These are phyloP conservation scores for Neoseiulus cucumeris DNA, from an alignment of 1,140 invertebrate genomes.

Conservation along the genomic window DNA sequence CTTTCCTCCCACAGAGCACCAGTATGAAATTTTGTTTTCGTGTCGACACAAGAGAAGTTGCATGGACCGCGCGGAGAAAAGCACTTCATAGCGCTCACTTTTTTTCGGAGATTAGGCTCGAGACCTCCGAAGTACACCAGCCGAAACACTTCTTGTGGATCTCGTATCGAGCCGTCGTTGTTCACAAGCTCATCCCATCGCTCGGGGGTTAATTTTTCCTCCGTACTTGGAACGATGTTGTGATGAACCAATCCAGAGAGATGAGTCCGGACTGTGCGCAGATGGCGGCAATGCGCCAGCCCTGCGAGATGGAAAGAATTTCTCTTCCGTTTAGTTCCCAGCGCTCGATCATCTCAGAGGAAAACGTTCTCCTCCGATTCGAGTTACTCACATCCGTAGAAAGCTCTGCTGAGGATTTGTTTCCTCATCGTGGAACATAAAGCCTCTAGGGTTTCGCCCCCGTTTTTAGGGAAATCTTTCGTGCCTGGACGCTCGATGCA, in stretches of 20 bases:
- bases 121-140: constrained; percentile 71
- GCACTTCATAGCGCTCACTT: constrained; percentile 28
- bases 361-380: too few relatives aligned
- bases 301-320: constrained; percentile 23
- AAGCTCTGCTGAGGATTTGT: constrained; percentile 82
- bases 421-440: constrained; percentile 83
- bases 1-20: too few relatives aligned
- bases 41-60: too few relatives aligned
- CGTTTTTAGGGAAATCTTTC: neutral
- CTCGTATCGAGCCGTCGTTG: constrained; percentile 32
- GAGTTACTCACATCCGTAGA: constrained; percentile 57
- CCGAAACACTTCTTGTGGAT: constrained; percentile 48
- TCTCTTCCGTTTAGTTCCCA: neutral
- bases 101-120: constrained; percentile 48
- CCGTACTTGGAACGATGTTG: constrained; percentile 21
- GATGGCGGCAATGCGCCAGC: constrained; percentile 75
- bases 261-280: constrained; percentile 74
- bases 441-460: constrained; percentile 34
- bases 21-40: too few relatives aligned
- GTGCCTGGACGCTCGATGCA: neutral
- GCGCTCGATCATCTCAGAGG: too few relatives aligned
- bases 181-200: constrained; percentile 39
- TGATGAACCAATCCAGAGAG: constrained; percentile 61
- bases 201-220: constrained; percentile 43
- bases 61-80: too few relatives aligned